Percentiles rank a stretch among this genome's conserved stretches.
Evolutionary conservation across 2,797 vertebrate genomes (phyloP).

Genomic region (Antennarius maculatus): DNA sequence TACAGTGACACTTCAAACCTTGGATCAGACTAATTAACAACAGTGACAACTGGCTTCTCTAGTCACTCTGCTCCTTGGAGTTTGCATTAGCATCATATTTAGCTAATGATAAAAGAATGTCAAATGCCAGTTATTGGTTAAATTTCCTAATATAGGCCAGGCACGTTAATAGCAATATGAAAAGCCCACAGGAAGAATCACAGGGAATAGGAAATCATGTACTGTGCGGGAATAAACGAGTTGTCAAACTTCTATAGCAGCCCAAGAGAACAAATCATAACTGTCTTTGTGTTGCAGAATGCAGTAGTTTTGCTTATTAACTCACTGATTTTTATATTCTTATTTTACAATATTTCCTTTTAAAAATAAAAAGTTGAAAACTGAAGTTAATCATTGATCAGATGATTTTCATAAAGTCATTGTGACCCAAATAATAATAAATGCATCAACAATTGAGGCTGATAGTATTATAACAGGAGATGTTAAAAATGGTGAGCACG

Average conservation of each 20-base stretch:
- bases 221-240: conserved; percentile 71
- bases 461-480: too few species aligned
- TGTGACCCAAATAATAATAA: conserved; percentile 24
- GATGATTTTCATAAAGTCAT: conserved; percentile 48
- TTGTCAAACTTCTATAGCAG: conserved; percentile 65
- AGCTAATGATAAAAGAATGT: conserved; percentile 79
- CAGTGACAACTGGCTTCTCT: conserved; percentile 70
- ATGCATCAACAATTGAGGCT: conserved; percentile 9
- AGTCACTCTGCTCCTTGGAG: conserved; percentile 78
- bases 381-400: conserved; percentile 17
- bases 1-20: conserved; percentile 50
- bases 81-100: conserved; percentile 71
- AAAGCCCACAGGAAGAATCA: conserved; percentile 67
- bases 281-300: conserved; percentile 48
- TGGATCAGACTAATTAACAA: conserved; percentile 78
- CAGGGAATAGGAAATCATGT: conserved; percentile 59
- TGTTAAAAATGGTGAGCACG: background rate
- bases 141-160: conserved; percentile 68
- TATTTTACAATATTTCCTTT: conserved; percentile 31
- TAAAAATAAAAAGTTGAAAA: conserved; percentile 38
- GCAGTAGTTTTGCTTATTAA: conserved; percentile 61
- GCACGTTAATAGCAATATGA: conserved; percentile 70
- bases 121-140: conserved; percentile 76
- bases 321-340: conserved; percentile 48
- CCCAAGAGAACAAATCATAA: conserved; percentile 61